Evolutionary conservation across 2,113 vertebrate species (phyloP).

Genomic region (Ciconia boyciana): DNA sequence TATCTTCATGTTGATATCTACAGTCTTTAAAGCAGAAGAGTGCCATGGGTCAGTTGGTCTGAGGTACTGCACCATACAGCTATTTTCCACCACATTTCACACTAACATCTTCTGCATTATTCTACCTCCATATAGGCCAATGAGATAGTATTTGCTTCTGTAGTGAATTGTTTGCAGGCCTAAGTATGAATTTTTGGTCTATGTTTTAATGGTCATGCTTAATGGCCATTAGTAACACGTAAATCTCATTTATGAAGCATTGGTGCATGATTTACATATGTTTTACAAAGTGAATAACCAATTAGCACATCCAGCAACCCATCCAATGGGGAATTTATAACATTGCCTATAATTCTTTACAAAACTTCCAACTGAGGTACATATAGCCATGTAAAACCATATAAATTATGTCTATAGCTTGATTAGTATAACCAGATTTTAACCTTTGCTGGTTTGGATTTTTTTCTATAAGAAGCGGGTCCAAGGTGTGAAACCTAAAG

Average conservation of each 20-base stretch:
- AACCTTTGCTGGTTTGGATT: background rate
- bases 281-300: background rate
- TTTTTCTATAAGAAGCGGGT: background rate
- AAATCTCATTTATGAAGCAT: background rate
- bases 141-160: background rate
- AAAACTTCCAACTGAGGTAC: background rate
- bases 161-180: background rate
- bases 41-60: background rate
- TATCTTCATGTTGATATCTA: background rate
- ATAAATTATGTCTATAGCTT: background rate
- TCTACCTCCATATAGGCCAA: background rate
- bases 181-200: background rate
- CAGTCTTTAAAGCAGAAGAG: background rate
- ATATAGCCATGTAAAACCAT: background rate
- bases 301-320: background rate
- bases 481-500: background rate
- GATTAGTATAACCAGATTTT: background rate
- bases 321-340: background rate
- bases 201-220: background rate
- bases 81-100: background rate
- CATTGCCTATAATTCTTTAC: background rate
- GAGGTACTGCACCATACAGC: background rate
- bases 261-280: background rate
- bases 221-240: background rate
- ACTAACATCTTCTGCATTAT: background rate